These are phyloP conservation scores for Myotis pilosus DNA, from an alignment of 2,797 vertebrate species.

Conservation along the genomic window DNA sequence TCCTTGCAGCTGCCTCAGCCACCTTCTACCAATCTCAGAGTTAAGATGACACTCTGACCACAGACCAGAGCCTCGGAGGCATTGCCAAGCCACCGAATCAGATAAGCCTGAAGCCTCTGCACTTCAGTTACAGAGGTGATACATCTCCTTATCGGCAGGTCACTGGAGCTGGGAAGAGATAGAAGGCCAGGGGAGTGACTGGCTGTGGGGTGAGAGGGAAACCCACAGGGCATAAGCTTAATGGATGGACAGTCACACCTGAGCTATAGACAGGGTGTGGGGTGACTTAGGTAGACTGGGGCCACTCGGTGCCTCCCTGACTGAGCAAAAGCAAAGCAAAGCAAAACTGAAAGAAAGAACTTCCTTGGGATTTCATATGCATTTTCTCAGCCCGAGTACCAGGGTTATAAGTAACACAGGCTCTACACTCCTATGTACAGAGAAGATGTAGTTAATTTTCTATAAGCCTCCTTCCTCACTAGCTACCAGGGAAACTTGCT, in stretches of 20 bases:
- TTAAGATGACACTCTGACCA: neutral
- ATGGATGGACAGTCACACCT: neutral
- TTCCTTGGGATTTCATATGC: neutral
- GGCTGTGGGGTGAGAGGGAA: neutral
- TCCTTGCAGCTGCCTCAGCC: neutral
- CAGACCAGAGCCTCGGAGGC: neutral
- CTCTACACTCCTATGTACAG: neutral
- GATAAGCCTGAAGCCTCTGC: neutral
- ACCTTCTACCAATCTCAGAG: neutral
- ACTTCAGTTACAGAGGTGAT: neutral
- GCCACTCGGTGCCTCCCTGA: neutral
- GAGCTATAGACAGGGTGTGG: neutral
- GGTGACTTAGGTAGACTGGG: neutral
- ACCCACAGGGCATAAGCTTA: neutral
- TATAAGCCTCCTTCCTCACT: neutral
- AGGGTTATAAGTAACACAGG: conserved; percentile 34
- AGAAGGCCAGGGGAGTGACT: neutral
- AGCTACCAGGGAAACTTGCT: conserved; percentile 28
- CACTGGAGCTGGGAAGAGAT: neutral
- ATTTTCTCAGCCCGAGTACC: neutral
- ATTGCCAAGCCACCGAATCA: neutral
- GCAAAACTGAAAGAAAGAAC: neutral
- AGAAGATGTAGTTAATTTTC: conserved; percentile 55
- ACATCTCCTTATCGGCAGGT: neutral
- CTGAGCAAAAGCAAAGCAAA: neutral